Evolutionary conservation across 1,140 invertebrate genomes (phyloP), one percentile per base, ranked within the genome.

Genomic region (Cherax destructor): DNA sequence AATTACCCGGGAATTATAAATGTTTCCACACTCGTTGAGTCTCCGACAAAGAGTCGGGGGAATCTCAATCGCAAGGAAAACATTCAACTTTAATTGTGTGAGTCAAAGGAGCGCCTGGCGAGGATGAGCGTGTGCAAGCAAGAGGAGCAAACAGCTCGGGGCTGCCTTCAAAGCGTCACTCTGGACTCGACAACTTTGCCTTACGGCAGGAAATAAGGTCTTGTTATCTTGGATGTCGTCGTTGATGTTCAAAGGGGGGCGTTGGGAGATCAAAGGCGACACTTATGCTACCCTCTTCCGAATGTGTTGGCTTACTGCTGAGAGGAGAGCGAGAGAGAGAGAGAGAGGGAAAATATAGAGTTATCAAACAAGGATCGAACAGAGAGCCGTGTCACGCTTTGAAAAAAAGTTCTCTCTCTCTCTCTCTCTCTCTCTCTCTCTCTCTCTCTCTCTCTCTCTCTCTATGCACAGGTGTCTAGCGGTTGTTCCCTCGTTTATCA

Each of bases 1-100:
- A 86, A 86, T 86, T 86, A 86, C 83, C 69, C 9, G 69, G 49
- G 83, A 86, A 52, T 86, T 76, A 81, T 81, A 59, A 30, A 81
- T 81, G 79, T 81, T 52, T 81, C 79, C 24, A 11, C 79, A 81
- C 79, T 24, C 21, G 49, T 18, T n/a, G 4, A 11, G 24, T 3
- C 16, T 6, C 52, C 52, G 13, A 81, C 79, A 81, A 59, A 81
- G 79, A 52, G 24, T 3, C 52, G 24, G 50, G 13, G 18, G 49
- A 49, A 52, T 81, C 52, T 30, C 79, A 24, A 59, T 81, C 52
- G 56, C 79, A n/a, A 56, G 79, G 9, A 18, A 61, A 59, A 81
- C 79, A 81, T 81, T 61, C 79, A 81, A 81, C 52, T 81, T 81
- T 81, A 81, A 81, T 59, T 81, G 79, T 81, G 79, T 6, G 69